Evolutionary conservation across 2,797 vertebrate genomes (phyloP).

Genomic region (Anisognathus igniventris): DNA sequence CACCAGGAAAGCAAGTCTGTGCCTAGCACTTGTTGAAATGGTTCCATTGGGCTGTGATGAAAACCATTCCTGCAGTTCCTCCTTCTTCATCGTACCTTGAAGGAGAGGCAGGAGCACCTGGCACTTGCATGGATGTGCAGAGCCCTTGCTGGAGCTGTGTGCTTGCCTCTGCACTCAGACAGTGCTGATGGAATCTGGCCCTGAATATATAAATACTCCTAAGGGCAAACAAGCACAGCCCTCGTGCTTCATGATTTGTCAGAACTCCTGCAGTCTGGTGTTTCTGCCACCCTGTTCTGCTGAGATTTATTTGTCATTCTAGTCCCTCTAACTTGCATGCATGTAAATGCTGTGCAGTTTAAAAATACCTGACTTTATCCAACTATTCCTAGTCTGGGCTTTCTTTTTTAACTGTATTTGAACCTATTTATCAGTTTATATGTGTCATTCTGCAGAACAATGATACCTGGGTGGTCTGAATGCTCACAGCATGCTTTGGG

Average conservation of each 20-base stretch:
- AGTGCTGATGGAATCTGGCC: not conserved
- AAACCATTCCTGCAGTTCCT: not conserved
- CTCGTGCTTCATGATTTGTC: not conserved
- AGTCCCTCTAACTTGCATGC: not conserved
- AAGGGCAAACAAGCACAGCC: not conserved
- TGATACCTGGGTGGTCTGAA: not conserved
- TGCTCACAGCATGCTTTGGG: not conserved
- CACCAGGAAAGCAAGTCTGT: not conserved
- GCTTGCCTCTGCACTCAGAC: not conserved
- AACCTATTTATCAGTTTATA: not conserved
- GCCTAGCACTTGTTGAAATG: not conserved
- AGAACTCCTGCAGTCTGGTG: not conserved
- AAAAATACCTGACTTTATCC: not conserved
- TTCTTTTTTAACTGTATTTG: not conserved
- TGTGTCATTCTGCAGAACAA: not conserved
- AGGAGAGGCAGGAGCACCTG: not conserved
- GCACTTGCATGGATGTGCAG: not conserved
- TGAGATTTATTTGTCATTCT: not conserved
- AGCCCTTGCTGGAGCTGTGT: not conserved
- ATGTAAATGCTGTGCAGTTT: not conserved
- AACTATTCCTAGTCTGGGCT: accelerated
- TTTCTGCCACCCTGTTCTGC: not conserved
- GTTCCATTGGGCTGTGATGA: not conserved
- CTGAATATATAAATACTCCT: not conserved
- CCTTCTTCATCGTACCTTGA: not conserved